Conservation (phyloP, 2,797 vertebrate genomes). For the Nothura maculosa region DNA sequence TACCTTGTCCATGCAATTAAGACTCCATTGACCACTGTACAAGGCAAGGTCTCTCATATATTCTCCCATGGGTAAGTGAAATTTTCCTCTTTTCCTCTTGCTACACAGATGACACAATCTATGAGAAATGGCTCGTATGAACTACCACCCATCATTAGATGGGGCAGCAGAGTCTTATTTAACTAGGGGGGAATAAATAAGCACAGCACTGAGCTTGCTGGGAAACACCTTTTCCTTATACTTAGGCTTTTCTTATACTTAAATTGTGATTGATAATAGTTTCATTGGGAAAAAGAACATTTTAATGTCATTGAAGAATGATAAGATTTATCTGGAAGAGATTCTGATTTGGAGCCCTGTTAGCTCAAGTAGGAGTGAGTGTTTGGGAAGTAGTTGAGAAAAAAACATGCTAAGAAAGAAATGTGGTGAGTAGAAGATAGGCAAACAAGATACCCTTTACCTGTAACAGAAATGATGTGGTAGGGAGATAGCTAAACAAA, state of each 20-base stretch:
- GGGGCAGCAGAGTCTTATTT: background rate
- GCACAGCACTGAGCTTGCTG: background rate
- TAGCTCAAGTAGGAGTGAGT: background rate
- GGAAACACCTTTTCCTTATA: background rate
- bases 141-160: background rate
- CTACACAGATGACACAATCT: background rate
- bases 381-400: background rate
- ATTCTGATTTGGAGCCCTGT: background rate
- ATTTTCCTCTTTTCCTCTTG: background rate
- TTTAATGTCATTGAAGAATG: background rate
- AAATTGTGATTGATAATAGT: background rate
- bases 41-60: background rate
- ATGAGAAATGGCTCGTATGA: background rate
- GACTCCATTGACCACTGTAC: background rate
- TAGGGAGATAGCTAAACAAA: background rate
- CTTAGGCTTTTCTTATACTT: background rate
- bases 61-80: background rate
- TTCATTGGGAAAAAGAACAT: background rate
- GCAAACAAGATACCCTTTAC: background rate
- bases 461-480: background rate
- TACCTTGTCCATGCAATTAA: background rate
- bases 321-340: background rate
- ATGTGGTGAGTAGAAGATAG: background rate
- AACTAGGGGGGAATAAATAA: background rate
- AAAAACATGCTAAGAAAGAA: background rate